phyloP scores from a whole-genome alignment of 2,113 vertebrate species.

The Cryptomyrus ogoouensis region DNA sequence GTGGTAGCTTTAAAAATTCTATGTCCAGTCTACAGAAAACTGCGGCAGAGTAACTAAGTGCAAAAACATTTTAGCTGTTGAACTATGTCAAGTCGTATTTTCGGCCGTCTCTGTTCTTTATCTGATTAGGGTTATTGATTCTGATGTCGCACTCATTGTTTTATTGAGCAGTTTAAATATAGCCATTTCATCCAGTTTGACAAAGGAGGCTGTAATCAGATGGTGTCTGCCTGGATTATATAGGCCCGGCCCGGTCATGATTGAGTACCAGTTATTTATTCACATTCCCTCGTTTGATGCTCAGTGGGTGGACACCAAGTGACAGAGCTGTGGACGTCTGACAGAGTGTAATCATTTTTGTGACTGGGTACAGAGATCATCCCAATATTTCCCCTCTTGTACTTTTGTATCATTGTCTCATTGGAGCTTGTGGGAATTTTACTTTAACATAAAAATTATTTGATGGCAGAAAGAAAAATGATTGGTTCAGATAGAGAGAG shows the following conservation, averaged over 20 bases:
- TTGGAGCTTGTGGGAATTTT: background rate
- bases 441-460: background rate
- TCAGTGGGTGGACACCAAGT: background rate
- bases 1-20: background rate
- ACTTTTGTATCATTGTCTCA: background rate
- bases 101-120: background rate
- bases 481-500: background rate
- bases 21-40: background rate
- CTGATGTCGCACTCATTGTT: constrained; percentile 6
- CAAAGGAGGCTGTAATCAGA: background rate
- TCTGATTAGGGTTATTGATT: background rate
- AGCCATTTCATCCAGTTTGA: background rate
- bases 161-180: background rate
- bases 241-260: background rate
- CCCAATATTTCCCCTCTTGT: background rate
- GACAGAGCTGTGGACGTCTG: background rate
- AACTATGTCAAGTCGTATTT: background rate
- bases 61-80: background rate
- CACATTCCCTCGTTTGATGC: background rate
- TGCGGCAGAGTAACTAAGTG: background rate
- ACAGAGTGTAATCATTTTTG: background rate
- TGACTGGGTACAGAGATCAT: background rate
- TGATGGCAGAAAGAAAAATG: background rate
- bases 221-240: background rate
- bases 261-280: constrained; percentile 4